A percentile compares a stretch with the other conserved stretches of the same genome.
These are phyloP conservation scores for Rallus limicola DNA, from an alignment of 2,113 vertebrate genomes.

Conservation along the genomic window DNA sequence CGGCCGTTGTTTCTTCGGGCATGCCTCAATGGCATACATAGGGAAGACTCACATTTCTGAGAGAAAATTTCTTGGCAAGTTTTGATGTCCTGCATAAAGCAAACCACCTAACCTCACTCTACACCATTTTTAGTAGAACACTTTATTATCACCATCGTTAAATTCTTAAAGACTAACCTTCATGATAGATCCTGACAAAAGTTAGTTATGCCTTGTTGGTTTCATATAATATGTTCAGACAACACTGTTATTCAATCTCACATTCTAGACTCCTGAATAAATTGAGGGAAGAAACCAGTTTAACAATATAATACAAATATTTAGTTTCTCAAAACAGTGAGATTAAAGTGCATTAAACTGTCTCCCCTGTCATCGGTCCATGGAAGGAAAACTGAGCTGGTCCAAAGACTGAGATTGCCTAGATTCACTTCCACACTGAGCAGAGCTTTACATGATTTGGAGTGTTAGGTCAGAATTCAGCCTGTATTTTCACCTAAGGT, in stretches of 20 bases:
- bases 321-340: background rate
- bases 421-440: background rate
- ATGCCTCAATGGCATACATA: background rate
- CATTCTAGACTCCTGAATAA: background rate
- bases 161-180: background rate
- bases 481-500: background rate
- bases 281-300: background rate
- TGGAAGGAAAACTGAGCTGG: background rate
- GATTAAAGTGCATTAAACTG: background rate
- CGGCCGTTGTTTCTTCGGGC: background rate
- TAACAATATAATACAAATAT: background rate
- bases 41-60: background rate
- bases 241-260: background rate
- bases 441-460: background rate
- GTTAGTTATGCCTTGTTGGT: background rate
- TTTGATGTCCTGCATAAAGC: background rate
- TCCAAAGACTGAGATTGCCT: background rate
- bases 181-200: background rate
- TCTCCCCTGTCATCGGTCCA: rapidly evolving
- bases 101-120: background rate
- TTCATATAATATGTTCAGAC: background rate
- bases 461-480: background rate
- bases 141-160: background rate
- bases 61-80: background rate
- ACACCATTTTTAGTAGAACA: background rate